Evolutionary conservation across 1,140 invertebrate genomes (phyloP), one percentile per base, ranked within the genome.

Genomic region (Hylaeus volcanicus): DNA sequence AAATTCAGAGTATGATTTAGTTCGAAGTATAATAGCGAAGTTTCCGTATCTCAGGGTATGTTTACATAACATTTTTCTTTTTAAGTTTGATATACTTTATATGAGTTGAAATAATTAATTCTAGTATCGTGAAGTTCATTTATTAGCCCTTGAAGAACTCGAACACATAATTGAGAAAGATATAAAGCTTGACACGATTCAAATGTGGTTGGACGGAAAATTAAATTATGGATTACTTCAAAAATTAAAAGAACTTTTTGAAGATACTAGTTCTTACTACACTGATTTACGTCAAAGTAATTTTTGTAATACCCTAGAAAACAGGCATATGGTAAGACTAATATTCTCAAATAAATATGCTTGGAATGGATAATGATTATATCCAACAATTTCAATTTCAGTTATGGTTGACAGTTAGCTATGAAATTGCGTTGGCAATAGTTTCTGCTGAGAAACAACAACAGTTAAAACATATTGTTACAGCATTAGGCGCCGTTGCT

Each of bases 361-460:
- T 60, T 0, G 37, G 1, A 48, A 61, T 12, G 14, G 55, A 61
- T 48, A 11, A 79, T 70, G 9, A 15, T 63, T 58, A 48, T 53
- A 11, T 60, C 56, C 51, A 48, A 64, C 60, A 56, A 61, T 53
- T 66, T 1, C 48, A 64, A 70, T 79, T 87, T 76, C 41, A 91
- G 78, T 55, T 92, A n/a, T 89, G 85, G 87, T 56, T 92, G 1
- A 82, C 55, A n/a, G 79, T 88, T 3, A 90, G 90, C 81, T 82
- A 90, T 83, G 69, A 91, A 15, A 45, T 93, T 5, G 88, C 92
- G n/a, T 48, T 92, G 14, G 89, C 88, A 12, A 66, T 88, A 14
- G 71, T 81, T 11, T 85, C 87, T 2, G 55, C 86, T 5, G 72
- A 79, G 11, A 70, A 88, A 72, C 76, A 90, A 48, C 70, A 81